Conservation (phyloP, 2,113 vertebrate genomes). For the Pao palembangensis region DNA sequence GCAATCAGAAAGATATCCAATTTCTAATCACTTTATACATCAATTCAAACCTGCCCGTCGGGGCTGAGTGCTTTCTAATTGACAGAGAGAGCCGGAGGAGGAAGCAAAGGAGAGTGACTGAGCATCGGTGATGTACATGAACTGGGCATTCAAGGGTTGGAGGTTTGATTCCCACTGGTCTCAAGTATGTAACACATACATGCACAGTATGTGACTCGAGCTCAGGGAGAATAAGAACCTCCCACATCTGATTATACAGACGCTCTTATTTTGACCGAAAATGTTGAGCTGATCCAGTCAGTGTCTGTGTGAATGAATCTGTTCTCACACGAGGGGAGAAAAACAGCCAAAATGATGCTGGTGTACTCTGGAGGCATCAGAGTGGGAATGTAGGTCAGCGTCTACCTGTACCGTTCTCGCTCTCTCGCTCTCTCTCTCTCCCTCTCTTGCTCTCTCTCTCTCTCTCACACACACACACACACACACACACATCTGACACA, state of each 20-base stretch:
- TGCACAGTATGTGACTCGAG: no score
- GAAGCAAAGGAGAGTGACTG: not conserved
- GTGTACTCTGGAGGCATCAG: slow-evolving; percentile 34
- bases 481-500: not conserved
- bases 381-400: slow-evolving; percentile 60
- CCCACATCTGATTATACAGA: no score
- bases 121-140: no score
- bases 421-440: no score
- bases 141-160: no score
- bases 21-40: slow-evolving; percentile 72
- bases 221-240: no score
- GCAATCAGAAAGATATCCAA: slow-evolving; percentile 56
- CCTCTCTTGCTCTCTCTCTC: no score
- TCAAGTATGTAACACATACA: no score
- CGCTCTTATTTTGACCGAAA: no score
- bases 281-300: no score
- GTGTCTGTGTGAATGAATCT: no score
- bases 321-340: not conserved
- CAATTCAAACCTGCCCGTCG: slow-evolving; percentile 51
- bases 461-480: slow-evolving; percentile 8
- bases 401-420: slow-evolving; percentile 36
- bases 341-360: slow-evolving; percentile 19
- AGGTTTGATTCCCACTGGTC: no score
- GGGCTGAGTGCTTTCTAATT: slow-evolving; percentile 73
- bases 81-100: slow-evolving; percentile 36